These are phyloP conservation scores for Dendrocincla fuliginosa DNA, from an alignment of 2,797 vertebrate genomes.

Conservation along the genomic window DNA sequence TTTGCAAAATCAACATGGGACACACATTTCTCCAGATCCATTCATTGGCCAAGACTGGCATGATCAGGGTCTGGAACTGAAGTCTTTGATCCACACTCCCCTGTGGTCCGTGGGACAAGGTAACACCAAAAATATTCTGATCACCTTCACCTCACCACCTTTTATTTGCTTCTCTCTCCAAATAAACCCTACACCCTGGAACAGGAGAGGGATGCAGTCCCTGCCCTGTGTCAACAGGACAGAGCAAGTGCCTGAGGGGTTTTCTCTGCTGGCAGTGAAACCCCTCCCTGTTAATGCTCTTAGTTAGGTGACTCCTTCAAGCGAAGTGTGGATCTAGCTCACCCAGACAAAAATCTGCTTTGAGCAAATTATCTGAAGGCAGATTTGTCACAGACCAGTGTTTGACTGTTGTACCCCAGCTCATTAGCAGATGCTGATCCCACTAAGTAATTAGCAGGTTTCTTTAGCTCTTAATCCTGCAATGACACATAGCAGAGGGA, in stretches of 20 bases:
- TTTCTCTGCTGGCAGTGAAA: neutral
- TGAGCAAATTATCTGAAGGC: conserved; percentile 53
- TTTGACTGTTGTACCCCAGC: conserved; percentile 19
- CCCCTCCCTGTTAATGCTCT: neutral
- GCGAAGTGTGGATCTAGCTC: neutral
- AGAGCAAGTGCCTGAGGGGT: neutral
- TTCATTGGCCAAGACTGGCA: neutral
- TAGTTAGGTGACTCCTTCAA: neutral
- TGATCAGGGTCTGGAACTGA: neutral
- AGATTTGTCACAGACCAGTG: conserved; percentile 28
- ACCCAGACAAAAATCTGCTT: conserved; percentile 23
- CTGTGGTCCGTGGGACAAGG: neutral
- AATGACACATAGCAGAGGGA: neutral
- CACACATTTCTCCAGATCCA: neutral
- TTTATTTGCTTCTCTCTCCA: neutral
- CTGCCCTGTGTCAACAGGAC: neutral
- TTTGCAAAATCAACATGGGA: neutral
- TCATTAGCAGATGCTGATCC: conserved; percentile 49
- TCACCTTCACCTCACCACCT: neutral
- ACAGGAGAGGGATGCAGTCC: neutral
- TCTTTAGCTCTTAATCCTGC: conserved; percentile 50
- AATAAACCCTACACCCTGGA: neutral
- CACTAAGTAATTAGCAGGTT: conserved; percentile 50
- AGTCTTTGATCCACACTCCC: neutral
- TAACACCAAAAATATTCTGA: accelerated